A percentile compares a stretch with the other conserved stretches of the same genome.
Evolutionary conservation across 2,888 invertebrate species (phyloP).

Genomic region (Dasypogon diadema): DNA sequence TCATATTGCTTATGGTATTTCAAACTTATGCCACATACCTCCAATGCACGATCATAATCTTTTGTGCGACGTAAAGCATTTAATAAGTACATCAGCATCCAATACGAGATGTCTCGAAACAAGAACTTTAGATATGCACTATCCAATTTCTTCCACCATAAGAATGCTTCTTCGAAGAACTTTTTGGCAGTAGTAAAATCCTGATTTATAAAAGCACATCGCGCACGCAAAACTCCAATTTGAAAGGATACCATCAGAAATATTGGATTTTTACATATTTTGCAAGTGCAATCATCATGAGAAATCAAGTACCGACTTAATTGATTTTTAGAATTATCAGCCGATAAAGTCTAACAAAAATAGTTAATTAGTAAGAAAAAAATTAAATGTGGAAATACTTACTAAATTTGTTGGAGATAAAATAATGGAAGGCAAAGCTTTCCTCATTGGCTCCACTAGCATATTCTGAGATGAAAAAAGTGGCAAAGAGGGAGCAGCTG

Average conservation of each 20-base stretch:
- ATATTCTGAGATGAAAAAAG: neutral
- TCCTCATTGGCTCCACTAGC: neutral
- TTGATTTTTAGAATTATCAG: neutral
- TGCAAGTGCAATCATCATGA: slow-evolving; percentile 55
- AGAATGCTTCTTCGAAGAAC: slow-evolving; percentile 60
- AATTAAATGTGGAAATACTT: neutral
- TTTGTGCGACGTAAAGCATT: slow-evolving; percentile 62
- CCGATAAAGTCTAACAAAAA: neutral
- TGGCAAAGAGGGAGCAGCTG: neutral
- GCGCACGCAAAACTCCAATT: slow-evolving; percentile 63
- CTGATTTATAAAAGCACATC: slow-evolving; percentile 61
- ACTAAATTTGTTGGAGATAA: slow-evolving; percentile 2
- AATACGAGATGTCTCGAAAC: slow-evolving; percentile 54
- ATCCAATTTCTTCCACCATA: slow-evolving; percentile 58
- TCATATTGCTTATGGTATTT: slow-evolving; percentile 51
- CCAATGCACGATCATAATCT: slow-evolving; percentile 59
- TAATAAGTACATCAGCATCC: slow-evolving; percentile 59
- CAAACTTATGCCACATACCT: slow-evolving; percentile 53
- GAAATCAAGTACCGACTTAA: slow-evolving; percentile 51
- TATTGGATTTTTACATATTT: slow-evolving; percentile 55
- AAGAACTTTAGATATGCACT: slow-evolving; percentile 9
- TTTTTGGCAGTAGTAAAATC: slow-evolving; percentile 60
- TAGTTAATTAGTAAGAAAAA: neutral
- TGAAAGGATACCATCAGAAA: slow-evolving; percentile 62
- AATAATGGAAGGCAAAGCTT: neutral